A percentile compares a stretch with the other conserved stretches of the same genome.
phyloP scores from a whole-genome alignment of 1,140 invertebrate species.

The Hestina assimilis region DNA sequence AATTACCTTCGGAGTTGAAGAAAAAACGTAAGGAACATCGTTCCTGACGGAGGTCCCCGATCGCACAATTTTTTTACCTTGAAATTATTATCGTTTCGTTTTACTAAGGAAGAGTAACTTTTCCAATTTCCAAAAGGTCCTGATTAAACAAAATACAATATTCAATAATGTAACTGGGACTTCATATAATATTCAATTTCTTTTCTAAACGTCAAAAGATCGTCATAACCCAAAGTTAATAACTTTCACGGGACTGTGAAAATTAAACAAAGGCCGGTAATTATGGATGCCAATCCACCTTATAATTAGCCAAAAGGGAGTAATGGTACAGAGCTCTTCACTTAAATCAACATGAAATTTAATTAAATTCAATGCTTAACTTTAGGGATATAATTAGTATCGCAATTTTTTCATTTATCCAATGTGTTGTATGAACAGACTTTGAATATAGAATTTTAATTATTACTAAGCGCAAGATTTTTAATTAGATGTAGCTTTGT shows the following conservation, averaged over 20 bases:
- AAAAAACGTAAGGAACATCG: too few species aligned
- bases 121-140: neutral
- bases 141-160: neutral
- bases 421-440: neutral
- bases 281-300: slow-evolving; percentile 30
- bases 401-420: too few species aligned
- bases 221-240: slow-evolving; percentile 24
- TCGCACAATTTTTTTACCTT: too few species aligned
- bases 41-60: too few species aligned
- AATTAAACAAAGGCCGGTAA: slow-evolving; percentile 28
- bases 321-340: slow-evolving; percentile 19
- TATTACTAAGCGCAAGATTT: too few species aligned
- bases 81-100: too few species aligned
- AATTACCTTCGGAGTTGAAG: too few species aligned
- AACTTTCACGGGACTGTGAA: slow-evolving; percentile 21
- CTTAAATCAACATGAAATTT: slow-evolving; percentile 25
- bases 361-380: slow-evolving; percentile 20
- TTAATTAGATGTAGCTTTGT: too few species aligned
- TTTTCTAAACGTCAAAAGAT: slow-evolving; percentile 22
- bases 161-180: slow-evolving; percentile 6
- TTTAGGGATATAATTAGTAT: neutral
- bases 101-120: neutral
- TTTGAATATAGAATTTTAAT: too few species aligned
- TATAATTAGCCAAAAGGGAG: slow-evolving; percentile 29
- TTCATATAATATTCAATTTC: slow-evolving; percentile 5